phyloP scores from a whole-genome alignment of 2,113 vertebrate species.

The Numenius arquata region DNA sequence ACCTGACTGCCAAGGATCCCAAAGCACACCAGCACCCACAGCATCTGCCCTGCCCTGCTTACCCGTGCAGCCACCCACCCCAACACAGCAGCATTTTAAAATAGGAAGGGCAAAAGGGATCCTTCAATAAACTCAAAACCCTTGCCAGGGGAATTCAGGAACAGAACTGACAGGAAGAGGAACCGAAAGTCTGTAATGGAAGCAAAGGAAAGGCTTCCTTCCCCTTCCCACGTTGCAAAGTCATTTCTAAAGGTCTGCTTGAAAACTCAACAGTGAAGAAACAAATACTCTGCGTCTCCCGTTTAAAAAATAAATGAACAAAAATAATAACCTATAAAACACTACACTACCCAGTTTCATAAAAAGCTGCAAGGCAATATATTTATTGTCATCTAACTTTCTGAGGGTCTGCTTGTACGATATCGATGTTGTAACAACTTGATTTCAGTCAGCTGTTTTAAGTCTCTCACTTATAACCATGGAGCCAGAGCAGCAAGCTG shows the following conservation, averaged over 20 bases:
- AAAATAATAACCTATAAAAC: neutral
- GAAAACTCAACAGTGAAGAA: neutral
- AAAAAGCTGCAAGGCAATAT: neutral
- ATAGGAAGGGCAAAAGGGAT: neutral
- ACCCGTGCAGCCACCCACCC: rapidly evolving
- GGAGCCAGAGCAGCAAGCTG: neutral
- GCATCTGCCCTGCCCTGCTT: neutral
- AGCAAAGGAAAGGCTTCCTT: neutral
- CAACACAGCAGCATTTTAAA: neutral
- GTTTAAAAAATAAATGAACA: neutral
- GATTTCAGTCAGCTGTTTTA: neutral
- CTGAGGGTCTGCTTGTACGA: neutral
- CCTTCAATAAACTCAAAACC: neutral
- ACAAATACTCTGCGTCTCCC: neutral
- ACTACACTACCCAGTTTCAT: neutral
- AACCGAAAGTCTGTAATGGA: neutral
- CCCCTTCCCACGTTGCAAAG: neutral
- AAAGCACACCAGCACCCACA: neutral
- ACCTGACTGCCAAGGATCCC: neutral
- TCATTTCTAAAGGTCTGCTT: neutral
- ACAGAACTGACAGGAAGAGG: rapidly evolving
- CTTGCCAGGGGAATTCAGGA: neutral
- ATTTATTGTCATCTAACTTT: neutral
- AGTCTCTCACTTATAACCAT: neutral
- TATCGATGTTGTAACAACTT: neutral